Evolutionary conservation across 2,113 vertebrate genomes (phyloP).

Genomic region (Sminthopsis crassicaudata): DNA sequence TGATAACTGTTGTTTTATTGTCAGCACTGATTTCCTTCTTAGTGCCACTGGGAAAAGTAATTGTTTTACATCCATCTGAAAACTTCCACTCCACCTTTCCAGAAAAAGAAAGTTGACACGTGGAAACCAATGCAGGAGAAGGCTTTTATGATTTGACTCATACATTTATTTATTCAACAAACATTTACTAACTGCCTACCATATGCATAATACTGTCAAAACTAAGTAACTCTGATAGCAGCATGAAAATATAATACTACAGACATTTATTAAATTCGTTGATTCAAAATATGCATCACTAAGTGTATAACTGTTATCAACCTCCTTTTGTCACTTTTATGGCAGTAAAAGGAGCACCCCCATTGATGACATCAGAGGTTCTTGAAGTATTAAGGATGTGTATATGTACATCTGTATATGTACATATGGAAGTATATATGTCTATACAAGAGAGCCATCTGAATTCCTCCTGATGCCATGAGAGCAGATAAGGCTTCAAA

Average conservation of each 20-base stretch:
- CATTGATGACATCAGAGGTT: not conserved
- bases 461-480: not conserved
- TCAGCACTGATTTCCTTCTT: constrained; percentile 82
- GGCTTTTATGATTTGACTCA: accelerated
- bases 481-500: not conserved
- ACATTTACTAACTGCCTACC: accelerated
- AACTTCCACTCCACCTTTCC: constrained; percentile 79
- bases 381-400: not conserved
- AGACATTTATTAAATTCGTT: accelerated
- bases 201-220: accelerated
- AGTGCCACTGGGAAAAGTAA: constrained; percentile 76
- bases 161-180: not conserved
- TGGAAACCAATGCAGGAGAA: accelerated
- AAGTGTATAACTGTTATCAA: too few relatives aligned
- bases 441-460: not conserved
- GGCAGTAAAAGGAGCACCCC: not conserved
- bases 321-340: too few relatives aligned
- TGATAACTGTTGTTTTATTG: constrained; percentile 69
- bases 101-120: not conserved
- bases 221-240: accelerated
- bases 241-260: not conserved
- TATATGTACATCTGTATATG: not conserved
- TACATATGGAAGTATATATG: not conserved
- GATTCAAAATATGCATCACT: not conserved
- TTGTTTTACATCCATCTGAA: constrained; percentile 60